Evolutionary conservation across 2,113 vertebrate genomes (phyloP).

Genomic region (Arizona elegans): DNA sequence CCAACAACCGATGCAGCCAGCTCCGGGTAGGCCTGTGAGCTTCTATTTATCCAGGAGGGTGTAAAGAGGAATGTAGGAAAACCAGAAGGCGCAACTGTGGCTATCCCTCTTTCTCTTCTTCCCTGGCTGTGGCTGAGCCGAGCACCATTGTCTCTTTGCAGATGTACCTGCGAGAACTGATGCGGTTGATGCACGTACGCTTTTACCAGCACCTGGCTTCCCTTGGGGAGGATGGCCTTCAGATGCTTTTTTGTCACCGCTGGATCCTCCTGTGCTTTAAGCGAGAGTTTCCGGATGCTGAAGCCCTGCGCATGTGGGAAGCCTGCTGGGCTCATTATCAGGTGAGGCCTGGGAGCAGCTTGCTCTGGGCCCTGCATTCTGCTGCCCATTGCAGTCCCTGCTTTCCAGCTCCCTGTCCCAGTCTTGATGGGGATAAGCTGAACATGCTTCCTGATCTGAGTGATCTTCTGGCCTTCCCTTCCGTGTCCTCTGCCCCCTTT

Average conservation of each 20-base stretch:
- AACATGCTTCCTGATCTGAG: background rate
- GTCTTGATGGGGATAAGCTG: too few relatives aligned
- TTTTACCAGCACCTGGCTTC: constrained; percentile 89
- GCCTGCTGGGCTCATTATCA: constrained; percentile 99
- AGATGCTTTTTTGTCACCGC: constrained; percentile 97
- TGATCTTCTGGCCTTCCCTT: background rate
- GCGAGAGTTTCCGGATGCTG: constrained; percentile 89
- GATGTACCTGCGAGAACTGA: constrained; percentile 92
- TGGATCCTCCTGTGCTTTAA: constrained; percentile 99
- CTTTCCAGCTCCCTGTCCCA: background rate
- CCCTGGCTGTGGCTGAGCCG: background rate
- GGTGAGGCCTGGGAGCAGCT: constrained; percentile 63
- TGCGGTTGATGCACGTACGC: constrained; percentile 82
- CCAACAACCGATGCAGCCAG: background rate
- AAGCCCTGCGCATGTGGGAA: constrained; percentile 96
- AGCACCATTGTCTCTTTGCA: constrained; percentile 41
- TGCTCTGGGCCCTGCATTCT: background rate
- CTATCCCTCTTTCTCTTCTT: background rate
- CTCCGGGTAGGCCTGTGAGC: background rate
- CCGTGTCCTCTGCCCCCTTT: background rate
- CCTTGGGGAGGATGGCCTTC: constrained; percentile 92
- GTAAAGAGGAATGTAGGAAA: background rate
- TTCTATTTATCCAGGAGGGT: background rate
- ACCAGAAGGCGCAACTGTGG: background rate
- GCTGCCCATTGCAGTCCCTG: background rate